These are phyloP conservation scores for Setophaga coronata DNA, from an alignment of 2,113 vertebrate genomes.

Conservation along the genomic window DNA sequence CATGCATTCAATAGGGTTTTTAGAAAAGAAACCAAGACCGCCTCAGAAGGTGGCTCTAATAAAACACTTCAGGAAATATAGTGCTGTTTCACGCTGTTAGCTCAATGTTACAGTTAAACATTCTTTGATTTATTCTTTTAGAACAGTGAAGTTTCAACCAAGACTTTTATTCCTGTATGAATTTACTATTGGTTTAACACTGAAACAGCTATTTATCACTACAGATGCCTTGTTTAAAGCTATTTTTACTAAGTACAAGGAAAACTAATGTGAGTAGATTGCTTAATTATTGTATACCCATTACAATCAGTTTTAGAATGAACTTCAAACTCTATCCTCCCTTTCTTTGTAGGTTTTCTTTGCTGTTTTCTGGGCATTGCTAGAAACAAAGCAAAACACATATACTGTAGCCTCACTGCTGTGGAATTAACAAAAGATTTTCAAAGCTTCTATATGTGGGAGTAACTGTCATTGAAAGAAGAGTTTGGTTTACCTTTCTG, in stretches of 20 bases:
- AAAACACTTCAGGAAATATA: background rate
- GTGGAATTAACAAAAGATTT: background rate
- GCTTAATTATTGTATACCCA: background rate
- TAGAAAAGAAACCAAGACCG: background rate
- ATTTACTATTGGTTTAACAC: background rate
- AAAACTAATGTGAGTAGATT: background rate
- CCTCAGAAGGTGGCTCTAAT: background rate
- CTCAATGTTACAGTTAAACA: background rate
- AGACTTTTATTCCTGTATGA: background rate
- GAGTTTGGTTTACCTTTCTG: background rate
- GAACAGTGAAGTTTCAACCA: background rate
- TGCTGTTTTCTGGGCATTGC: background rate
- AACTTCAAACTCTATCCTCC: background rate
- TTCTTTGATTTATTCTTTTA: background rate
- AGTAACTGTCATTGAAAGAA: background rate
- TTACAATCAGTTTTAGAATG: background rate
- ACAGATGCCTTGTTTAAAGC: background rate
- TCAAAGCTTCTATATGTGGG: background rate
- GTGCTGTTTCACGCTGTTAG: background rate
- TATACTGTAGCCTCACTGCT: background rate
- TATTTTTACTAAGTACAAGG: background rate
- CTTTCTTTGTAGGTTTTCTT: background rate
- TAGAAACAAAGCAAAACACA: background rate
- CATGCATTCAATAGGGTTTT: background rate
- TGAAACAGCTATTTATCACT: background rate